A percentile compares a stretch with the other conserved stretches of the same genome.
phyloP scores from a whole-genome alignment of 2,113 vertebrate genomes.

The Scartelaos histophorus region DNA sequence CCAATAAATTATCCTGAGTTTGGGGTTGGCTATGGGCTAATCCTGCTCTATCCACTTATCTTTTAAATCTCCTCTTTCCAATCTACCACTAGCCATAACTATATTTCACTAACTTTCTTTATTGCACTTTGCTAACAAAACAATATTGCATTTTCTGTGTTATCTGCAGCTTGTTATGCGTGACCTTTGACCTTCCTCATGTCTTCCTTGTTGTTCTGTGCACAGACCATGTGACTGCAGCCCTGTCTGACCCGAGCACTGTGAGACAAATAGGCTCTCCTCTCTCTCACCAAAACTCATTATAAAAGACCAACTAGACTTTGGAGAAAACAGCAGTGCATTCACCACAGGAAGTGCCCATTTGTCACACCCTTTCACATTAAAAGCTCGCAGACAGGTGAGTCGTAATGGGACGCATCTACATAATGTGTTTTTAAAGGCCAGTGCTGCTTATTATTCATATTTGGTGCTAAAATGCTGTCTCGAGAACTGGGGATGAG shows the following conservation, averaged over 20 bases:
- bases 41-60: too few species aligned
- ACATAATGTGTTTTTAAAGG: constrained; percentile 8
- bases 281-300: constrained; percentile 30
- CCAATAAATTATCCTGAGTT: too few species aligned
- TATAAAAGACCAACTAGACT: constrained; percentile 27
- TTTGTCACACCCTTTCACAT: constrained; percentile 22
- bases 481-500: not conserved
- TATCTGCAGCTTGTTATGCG: not conserved
- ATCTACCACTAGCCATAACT: too few species aligned
- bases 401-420: constrained; percentile 8
- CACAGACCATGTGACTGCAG: constrained; percentile 27
- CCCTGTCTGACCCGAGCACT: constrained; percentile 29
- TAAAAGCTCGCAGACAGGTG: constrained; percentile 4
- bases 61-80: too few species aligned
- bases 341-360: constrained; percentile 17
- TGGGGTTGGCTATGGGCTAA: too few species aligned
- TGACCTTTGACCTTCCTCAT: not conserved
- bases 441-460: constrained; percentile 7
- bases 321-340: constrained; percentile 28
- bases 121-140: not conserved
- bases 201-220: constrained; percentile 19
- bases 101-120: too few species aligned
- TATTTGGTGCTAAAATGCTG: constrained; percentile 6
- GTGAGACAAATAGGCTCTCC: constrained; percentile 30
- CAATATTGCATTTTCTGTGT: not conserved